Evolutionary conservation across 2,113 vertebrate species (phyloP).

Genomic region (Cathartes aura): DNA sequence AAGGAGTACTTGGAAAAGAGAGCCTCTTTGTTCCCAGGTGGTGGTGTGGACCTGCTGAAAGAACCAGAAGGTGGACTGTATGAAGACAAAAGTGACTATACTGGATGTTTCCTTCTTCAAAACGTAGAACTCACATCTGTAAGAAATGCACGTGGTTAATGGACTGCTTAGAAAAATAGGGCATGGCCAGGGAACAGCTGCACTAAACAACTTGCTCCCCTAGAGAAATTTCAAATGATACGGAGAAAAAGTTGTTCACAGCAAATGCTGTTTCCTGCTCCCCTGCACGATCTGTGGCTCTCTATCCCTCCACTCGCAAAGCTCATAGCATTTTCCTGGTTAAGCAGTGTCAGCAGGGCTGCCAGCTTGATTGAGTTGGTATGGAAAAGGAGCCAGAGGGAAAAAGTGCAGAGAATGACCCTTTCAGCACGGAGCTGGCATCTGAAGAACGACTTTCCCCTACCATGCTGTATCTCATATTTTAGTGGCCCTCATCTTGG

Average conservation of each 20-base stretch:
- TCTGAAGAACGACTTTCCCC: neutral
- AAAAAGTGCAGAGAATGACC: neutral
- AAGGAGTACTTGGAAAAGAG: conserved; percentile 15
- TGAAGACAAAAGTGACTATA: neutral
- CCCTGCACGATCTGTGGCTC: neutral
- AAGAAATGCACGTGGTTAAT: conserved; percentile 52
- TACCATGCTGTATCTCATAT: neutral
- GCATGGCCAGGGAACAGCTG: conserved; percentile 50
- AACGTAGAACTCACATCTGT: conserved; percentile 36
- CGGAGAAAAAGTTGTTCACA: neutral
- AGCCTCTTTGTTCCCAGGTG: conserved; percentile 22
- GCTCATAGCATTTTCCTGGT: neutral
- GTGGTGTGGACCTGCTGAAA: neutral
- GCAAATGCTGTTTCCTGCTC: neutral
- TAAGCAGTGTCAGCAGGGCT: neutral
- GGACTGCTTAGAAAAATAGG: conserved; percentile 44
- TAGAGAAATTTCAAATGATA: conserved; percentile 38
- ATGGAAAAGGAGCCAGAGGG: neutral
- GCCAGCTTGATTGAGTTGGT: neutral
- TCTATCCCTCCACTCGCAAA: neutral
- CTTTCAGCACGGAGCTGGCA: neutral
- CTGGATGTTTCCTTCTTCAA: conserved; percentile 15
- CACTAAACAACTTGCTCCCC: conserved; percentile 24
- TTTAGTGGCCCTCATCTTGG: neutral
- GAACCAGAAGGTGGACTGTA: neutral